Conservation (phyloP, 1,140 invertebrate species). For the Paraescarpia echinospica region DNA sequence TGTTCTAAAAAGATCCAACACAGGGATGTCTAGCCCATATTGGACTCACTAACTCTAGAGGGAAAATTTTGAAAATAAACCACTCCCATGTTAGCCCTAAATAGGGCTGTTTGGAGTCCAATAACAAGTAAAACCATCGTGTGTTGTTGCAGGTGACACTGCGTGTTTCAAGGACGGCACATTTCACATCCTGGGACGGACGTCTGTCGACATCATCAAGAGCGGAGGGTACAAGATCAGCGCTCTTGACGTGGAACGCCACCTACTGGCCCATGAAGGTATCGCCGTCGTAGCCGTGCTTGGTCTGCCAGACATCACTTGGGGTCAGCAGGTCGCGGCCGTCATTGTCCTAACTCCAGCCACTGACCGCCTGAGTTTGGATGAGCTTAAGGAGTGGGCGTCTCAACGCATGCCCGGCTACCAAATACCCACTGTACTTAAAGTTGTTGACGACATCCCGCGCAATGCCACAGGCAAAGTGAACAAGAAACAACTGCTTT, state of each 20-base stretch:
- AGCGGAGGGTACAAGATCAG: conserved; percentile 80
- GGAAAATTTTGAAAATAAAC: too few relatives aligned
- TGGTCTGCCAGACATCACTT: conserved; percentile 75
- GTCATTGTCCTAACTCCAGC: conserved; percentile 67
- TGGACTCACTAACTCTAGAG: too few relatives aligned
- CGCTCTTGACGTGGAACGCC: conserved; percentile 81
- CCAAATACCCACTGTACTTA: conserved; percentile 67
- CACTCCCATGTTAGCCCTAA: too few relatives aligned
- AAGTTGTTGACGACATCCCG: conserved; percentile 65
- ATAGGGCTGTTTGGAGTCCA: too few relatives aligned
- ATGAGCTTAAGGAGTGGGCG: conserved; percentile 65
- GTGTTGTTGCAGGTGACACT: conserved; percentile 66
- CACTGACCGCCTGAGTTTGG: conserved; percentile 60
- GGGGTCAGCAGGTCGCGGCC: conserved; percentile 72
- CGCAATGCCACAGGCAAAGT: conserved; percentile 78
- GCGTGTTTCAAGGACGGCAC: conserved; percentile 67
- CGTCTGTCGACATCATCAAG: conserved; percentile 87
- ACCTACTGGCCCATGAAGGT: conserved; percentile 73
- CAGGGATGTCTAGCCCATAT: too few relatives aligned
- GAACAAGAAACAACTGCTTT: conserved; percentile 70
- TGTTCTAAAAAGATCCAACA: too few relatives aligned
- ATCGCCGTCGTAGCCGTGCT: conserved; percentile 70
- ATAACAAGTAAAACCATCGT: too few relatives aligned
- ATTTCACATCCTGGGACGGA: conserved; percentile 81
- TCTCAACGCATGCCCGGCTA: conserved; percentile 66